Evolutionary conservation across 2,888 invertebrate species (phyloP), one percentile per base, ranked within the genome.

Genomic region (Tetranychus truncatus): DNA sequence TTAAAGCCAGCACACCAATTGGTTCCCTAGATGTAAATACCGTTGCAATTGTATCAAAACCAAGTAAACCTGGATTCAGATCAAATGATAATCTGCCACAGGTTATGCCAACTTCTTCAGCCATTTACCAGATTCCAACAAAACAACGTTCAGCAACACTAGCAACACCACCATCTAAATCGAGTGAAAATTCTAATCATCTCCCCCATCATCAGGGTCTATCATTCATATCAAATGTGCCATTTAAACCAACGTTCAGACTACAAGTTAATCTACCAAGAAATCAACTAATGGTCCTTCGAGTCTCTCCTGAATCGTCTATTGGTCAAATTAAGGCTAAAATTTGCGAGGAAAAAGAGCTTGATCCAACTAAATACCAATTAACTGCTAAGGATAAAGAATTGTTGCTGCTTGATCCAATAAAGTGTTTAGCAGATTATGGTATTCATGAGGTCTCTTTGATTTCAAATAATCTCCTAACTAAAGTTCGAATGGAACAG

Each of bases 231-330:
- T 55, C 55, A 69, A 69, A 69, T 69, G 55, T 75, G 65, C 77
- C 77, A 66, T 80, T 80, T 66, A 80, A 83, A 83, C 81, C 81
- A 78, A 84, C 84, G 18, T 81, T 82, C 74, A 79, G 83, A 44
- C 80, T 82, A 71, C 82, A 87, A 82, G 89, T 91, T 65, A 88
- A 90, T 81, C 84, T 91, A 79, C 91, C 91, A 55, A 86, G 88
- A 79, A 89, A 89, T 81, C 91, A 91, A 83, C 85, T 91, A 76
- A 89, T 88, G 83, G 91, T 91, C 15, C 86, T 88, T 67, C 85
- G 91, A 78, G 87, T 91, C 77, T 89, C 88, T 78, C 88, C 89
- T 18, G 86, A 87, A 79, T 88, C 87, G 74, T 85, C 86, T 45
- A 84, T 91, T 46, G 86, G 87, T 69, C 88, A 89, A 77, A 87